Percentiles rank a stretch among this genome's conserved stretches.
Conservation (phyloP, 2,113 vertebrate genomes). For the Felis chaus region DNA sequence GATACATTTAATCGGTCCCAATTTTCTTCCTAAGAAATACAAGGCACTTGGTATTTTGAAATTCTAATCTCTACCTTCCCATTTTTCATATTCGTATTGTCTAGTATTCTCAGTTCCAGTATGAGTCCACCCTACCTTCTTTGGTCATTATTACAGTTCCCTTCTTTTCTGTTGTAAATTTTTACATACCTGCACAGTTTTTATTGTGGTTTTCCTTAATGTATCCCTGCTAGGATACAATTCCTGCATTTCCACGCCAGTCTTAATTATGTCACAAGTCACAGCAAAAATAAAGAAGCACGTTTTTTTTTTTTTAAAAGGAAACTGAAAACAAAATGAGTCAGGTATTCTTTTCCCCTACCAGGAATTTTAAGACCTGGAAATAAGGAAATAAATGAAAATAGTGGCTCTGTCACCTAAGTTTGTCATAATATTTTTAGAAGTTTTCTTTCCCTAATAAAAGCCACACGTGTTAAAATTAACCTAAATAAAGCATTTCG, state of each 20-base stretch:
- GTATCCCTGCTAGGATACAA: background rate
- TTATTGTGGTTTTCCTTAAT: slow-evolving; percentile 12
- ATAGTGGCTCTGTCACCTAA: background rate
- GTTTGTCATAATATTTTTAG: background rate
- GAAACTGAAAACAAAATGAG: slow-evolving; percentile 7
- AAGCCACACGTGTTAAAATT: background rate
- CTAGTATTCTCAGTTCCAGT: background rate
- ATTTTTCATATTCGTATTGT: background rate
- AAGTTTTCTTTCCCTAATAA: background rate
- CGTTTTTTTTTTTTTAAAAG: background rate
- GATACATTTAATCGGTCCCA: background rate
- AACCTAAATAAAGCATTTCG: background rate
- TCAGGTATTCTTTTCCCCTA: background rate
- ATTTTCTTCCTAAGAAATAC: background rate
- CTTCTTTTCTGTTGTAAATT: background rate
- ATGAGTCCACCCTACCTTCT: background rate
- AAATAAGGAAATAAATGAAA: slow-evolving; percentile 35
- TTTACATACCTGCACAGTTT: background rate
- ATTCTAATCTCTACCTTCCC: background rate
- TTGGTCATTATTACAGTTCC: background rate
- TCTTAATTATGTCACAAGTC: background rate
- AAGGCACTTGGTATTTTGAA: background rate
- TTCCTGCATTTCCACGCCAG: background rate
- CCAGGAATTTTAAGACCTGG: background rate
- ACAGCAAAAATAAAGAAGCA: background rate